Evolutionary conservation across 2,888 invertebrate genomes (phyloP), one percentile per base, ranked within the genome.

Genomic region (Microplitis manilae): DNA sequence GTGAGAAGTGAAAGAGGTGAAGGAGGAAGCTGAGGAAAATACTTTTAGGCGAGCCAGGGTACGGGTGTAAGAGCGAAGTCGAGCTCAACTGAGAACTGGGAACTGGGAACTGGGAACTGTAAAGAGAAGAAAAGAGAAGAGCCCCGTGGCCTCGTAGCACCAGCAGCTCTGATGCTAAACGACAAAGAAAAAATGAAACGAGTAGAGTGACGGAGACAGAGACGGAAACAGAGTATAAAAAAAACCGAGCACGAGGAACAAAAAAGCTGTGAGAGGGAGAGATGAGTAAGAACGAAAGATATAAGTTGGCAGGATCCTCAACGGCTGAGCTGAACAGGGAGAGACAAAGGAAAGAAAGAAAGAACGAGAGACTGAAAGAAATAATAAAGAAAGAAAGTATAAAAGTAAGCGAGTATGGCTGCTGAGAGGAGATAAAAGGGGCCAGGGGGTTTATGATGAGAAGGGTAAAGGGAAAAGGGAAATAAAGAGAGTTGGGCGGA

Each of bases 401-500:
- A 75, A 50, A 79, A 68, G 40, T 62, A 59, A n/a, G 5, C 9
- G 41, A 50, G 40, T 50, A 50, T 50, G 13, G 50, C 13, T 50
- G 50, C 50, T 50, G 9, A 4, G 6, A 62, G 13, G 41, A 38
- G 40, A 64, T 65, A 68, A n/a, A 60, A 62, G n/a, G 8, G 65
- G 68, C 65, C 69, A 65, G 73, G 68, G 50, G 5, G 40, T 9
- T 65, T 64, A 50, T 39, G 62, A 41, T 15, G 39, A 50, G 73
- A 65, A 13, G 68, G 77, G 38, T 59, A 40, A 61, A 68, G 68
- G 40, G 73, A 73, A 59, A 65, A 73, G 68, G 30, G 76, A 75
- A 75, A 80, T 81, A 72, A 50, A 50, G 50, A 50, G 50, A 50
- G 50, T 50, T 50, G 50, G 79, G 79, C 77, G 81, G 83, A 85